Conservation (phyloP, 2,888 invertebrate genomes). For the Nesidiocoris tenuis region DNA sequence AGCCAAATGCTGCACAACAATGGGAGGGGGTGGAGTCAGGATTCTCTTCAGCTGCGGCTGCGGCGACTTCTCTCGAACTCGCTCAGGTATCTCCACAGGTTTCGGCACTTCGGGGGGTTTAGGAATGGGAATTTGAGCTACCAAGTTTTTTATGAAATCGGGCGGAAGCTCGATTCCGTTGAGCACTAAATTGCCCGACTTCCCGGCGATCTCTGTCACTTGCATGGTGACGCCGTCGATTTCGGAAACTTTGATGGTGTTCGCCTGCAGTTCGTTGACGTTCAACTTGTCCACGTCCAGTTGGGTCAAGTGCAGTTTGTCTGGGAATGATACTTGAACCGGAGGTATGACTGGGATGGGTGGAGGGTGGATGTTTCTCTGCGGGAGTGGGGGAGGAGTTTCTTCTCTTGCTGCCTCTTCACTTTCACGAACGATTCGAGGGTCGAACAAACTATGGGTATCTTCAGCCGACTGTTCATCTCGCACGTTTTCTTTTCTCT, state of each 20-base stretch:
- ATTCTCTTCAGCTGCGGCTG: conserved; percentile 44
- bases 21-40: conserved; percentile 46
- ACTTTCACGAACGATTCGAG: conserved; percentile 24
- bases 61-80: conserved; percentile 54
- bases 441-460: conserved; percentile 13
- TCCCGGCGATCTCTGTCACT: conserved; percentile 70
- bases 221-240: conserved; percentile 73
- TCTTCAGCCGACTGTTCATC: background rate
- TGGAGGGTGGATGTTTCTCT: conserved; percentile 4
- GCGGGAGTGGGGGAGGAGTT: conserved; percentile 42
- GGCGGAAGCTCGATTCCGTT: conserved; percentile 69
- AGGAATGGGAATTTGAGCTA: conserved; percentile 56
- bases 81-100: conserved; percentile 50
- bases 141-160: conserved; percentile 62
- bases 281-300: conserved; percentile 76
- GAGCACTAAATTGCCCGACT: conserved; percentile 66
- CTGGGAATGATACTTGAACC: conserved; percentile 53
- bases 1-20: conserved; percentile 44
- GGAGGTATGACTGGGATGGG: conserved; percentile 56
- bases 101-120: conserved; percentile 57
- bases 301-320: conserved; percentile 66
- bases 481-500: background rate
- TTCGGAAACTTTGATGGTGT: conserved; percentile 76
- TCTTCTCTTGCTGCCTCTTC: conserved; percentile 43
- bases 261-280: conserved; percentile 76